These are phyloP conservation scores for Diachrysia chrysitis DNA, from an alignment of 2,888 invertebrate species.

Conservation along the genomic window DNA sequence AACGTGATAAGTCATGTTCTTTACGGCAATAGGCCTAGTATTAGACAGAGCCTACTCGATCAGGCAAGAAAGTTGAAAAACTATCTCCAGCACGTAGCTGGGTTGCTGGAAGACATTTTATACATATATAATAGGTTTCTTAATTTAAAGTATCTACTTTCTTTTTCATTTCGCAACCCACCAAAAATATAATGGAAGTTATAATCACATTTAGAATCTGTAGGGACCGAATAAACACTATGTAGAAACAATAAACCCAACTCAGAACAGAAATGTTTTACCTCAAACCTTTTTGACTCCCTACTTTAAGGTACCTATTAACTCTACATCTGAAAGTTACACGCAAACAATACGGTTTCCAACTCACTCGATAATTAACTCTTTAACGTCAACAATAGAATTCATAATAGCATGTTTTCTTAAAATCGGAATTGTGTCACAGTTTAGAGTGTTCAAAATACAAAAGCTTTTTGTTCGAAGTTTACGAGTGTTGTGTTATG, in stretches of 20 bases:
- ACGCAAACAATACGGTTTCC: neutral
- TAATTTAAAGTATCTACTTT: too few species aligned
- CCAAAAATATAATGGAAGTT: too few species aligned
- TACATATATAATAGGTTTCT: too few species aligned
- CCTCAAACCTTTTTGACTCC: slow-evolving; percentile 1
- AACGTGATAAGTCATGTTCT: neutral
- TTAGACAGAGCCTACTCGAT: neutral
- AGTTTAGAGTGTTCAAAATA: slow-evolving; percentile 40
- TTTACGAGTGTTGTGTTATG: slow-evolving; percentile 41
- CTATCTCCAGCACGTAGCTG: too few species aligned
- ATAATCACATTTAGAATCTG: too few species aligned
- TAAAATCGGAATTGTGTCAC: slow-evolving; percentile 30
- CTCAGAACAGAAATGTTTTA: neutral
- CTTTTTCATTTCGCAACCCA: too few species aligned
- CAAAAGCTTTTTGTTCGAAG: slow-evolving; percentile 40
- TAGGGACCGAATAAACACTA: too few species aligned
- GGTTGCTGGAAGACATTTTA: too few species aligned
- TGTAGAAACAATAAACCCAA: neutral
- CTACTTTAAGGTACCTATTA: neutral
- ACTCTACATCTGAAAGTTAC: slow-evolving; percentile 3
- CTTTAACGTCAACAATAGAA: slow-evolving; percentile 11
- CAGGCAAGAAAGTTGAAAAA: neutral
- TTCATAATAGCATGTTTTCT: slow-evolving; percentile 14
- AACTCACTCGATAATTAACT: slow-evolving; percentile 14
- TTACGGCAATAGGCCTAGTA: neutral